Percentiles rank a stretch among this genome's conserved stretches.
These are phyloP conservation scores for Brachyptera putata DNA, from an alignment of 2,888 invertebrate genomes.

Conservation along the genomic window DNA sequence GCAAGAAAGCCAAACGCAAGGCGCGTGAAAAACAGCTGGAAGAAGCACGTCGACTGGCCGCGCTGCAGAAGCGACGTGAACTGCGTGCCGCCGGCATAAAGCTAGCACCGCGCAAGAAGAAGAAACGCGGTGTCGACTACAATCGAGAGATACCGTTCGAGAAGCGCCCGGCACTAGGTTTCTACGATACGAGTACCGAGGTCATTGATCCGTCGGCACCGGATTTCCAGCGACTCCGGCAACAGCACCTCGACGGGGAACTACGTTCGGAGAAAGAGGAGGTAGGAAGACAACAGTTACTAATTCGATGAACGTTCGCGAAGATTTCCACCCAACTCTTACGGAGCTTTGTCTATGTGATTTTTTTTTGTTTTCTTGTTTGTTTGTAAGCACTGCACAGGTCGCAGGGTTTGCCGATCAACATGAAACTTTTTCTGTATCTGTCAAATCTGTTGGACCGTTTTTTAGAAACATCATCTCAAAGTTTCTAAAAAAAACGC, in stretches of 20 bases:
- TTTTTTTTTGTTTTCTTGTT: too few relatives aligned
- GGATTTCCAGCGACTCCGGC: constrained; percentile 83
- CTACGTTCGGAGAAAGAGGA: constrained; percentile 87
- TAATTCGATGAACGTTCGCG: too few relatives aligned
- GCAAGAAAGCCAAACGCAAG: constrained; percentile 88
- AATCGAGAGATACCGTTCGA: constrained; percentile 98
- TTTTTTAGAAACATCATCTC: too few relatives aligned
- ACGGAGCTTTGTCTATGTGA: too few relatives aligned
- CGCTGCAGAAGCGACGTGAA: constrained; percentile 88
- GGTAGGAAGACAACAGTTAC: constrained; percentile 48
- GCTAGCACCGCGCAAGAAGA: constrained; percentile 42
- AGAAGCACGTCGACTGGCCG: constrained; percentile 93
- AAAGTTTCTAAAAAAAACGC: too few relatives aligned
- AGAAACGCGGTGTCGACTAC: constrained; percentile 89
- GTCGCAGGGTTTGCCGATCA: too few relatives aligned
- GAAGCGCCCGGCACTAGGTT: constrained; percentile 86
- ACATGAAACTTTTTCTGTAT: too few relatives aligned
- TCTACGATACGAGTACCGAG: constrained; percentile 92
- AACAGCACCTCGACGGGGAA: constrained; percentile 92
- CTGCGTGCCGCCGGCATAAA: constrained; percentile 93
- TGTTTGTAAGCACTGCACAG: too few relatives aligned
- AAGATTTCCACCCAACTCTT: too few relatives aligned
- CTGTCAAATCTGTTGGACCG: too few relatives aligned
- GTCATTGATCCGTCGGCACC: constrained; percentile 82
- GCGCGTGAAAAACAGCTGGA: constrained; percentile 98